Evolutionary conservation across 2,113 vertebrate species (phyloP), one percentile per base, ranked within the genome.

Genomic region (Takifugu flavidus): DNA sequence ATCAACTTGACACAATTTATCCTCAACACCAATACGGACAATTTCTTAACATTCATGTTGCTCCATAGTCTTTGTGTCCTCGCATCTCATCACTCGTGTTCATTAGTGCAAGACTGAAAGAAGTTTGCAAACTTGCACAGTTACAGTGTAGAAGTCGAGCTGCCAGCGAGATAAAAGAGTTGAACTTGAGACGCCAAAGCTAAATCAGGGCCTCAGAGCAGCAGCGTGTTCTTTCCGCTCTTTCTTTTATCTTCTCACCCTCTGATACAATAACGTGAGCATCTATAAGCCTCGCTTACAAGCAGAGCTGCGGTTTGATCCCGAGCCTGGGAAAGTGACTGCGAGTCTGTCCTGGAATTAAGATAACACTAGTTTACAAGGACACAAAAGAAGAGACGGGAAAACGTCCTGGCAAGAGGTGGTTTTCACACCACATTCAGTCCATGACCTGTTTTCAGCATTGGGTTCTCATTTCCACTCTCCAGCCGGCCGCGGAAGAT

Each of bases 301-400:
- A 75, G 68, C 49, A 27, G 44, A 80, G 58, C 64, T 68, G 34
- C 47, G 62, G 70, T 80, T 80, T 78, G 78, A 83, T 78, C 78
- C 50, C 55, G 61, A 60, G 75, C 71, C 66, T 28, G 13, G 50
- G 29, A 58, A 55, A 56, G 53, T 56, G 53, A 70, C 66, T 60
- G 47, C 28, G 70, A 64, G 64, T 59, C 52, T 70, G 53, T 50
- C 54, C 54, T 20, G 52, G 34, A 74, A 73, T 66, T 51, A 49
- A 31, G 42, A 67, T 52, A 52, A 65, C 58, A 54, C 53, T 28
- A 49, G 15, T 27, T 25, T 20, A 62, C 45, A 47, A 66, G 44
- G 39, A 56, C 61, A 53, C 47, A 65, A 25, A 54, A 39, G 15
- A 52, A 12, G 8, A 28, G 56, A 55, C 62, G 45, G 60, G 25